Percentiles rank a stretch among this genome's conserved stretches.
phyloP scores from a whole-genome alignment of 2,113 vertebrate species.

The Ailurus styani region DNA sequence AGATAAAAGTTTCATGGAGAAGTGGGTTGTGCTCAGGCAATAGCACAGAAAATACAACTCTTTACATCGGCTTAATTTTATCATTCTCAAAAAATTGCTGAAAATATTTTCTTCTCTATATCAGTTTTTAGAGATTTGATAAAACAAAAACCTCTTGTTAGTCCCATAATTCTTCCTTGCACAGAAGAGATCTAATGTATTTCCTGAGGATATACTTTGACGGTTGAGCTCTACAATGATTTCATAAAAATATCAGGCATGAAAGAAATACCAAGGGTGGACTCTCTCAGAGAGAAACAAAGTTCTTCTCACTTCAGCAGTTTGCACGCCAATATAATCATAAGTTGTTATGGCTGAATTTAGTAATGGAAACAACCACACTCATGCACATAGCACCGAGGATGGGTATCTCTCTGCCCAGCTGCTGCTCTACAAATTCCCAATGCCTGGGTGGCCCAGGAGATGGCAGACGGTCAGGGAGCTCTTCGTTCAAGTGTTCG shows the following conservation, averaged over 20 bases:
- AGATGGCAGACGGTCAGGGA: neutral
- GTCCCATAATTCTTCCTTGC: neutral
- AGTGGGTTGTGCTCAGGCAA: neutral
- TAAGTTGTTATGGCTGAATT: neutral
- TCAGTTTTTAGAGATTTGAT: conserved; percentile 5
- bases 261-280: neutral
- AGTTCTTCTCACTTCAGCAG: neutral
- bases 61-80: conserved; percentile 20
- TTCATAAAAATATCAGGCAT: neutral
- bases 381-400: neutral
- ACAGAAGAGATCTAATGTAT: conserved; percentile 1
- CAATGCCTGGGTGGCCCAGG: neutral
- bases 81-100: neutral
- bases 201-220: neutral
- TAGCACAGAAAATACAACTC: neutral
- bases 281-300: neutral
- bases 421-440: neutral
- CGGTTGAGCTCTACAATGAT: neutral
- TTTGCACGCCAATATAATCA: neutral
- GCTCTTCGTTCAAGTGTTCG: neutral
- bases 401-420: neutral
- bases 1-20: conserved; percentile 29
- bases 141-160: conserved; percentile 18
- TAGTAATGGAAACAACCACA: neutral
- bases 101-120: conserved; percentile 6